These are phyloP conservation scores for Drosophila vallismaia DNA, from an alignment of 2,888 invertebrate genomes.

Conservation along the genomic window DNA sequence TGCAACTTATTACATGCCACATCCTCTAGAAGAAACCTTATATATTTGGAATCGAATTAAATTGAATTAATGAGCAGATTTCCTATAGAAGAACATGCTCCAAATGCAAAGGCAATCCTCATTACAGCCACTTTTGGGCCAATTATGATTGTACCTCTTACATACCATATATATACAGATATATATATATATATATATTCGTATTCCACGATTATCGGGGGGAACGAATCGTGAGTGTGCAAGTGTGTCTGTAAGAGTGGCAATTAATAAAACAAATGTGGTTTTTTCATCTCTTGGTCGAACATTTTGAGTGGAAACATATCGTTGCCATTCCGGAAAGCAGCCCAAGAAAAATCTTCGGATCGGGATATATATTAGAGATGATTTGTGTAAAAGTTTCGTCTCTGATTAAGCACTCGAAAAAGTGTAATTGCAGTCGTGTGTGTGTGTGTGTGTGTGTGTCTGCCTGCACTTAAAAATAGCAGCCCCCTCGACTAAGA, in stretches of 20 bases:
- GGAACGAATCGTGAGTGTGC: constrained; percentile 14
- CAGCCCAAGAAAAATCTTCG: constrained; percentile 10
- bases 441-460: constrained; percentile 27
- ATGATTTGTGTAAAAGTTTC: constrained; percentile 75
- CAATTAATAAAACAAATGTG: constrained; percentile 74
- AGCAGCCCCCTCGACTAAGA: constrained; percentile 67
- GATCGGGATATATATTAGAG: constrained; percentile 11
- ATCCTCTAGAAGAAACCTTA: constrained; percentile 7
- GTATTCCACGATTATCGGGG: constrained; percentile 43
- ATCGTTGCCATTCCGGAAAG: constrained; percentile 57
- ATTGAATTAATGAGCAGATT: constrained; percentile 30
- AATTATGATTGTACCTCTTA: constrained; percentile 36
- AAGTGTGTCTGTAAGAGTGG: constrained; percentile 54
- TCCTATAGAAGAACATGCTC: constrained; percentile 17
- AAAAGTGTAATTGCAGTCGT: constrained; percentile 68
- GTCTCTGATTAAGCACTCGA: constrained; percentile 76
- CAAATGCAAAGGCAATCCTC: constrained; percentile 27
- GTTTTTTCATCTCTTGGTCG: constrained; percentile 55
- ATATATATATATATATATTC: constrained; percentile 3
- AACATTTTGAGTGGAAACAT: constrained; percentile 72
- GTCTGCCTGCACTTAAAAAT: constrained; percentile 69
- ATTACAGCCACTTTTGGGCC: constrained; percentile 44
- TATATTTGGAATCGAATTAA: constrained; percentile 35
- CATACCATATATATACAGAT: neutral
- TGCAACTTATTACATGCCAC: neutral